Percentiles rank a stretch among this genome's conserved stretches.
Evolutionary conservation across 2,888 invertebrate genomes (phyloP).

Genomic region (Dorcus parallelipipedus): DNA sequence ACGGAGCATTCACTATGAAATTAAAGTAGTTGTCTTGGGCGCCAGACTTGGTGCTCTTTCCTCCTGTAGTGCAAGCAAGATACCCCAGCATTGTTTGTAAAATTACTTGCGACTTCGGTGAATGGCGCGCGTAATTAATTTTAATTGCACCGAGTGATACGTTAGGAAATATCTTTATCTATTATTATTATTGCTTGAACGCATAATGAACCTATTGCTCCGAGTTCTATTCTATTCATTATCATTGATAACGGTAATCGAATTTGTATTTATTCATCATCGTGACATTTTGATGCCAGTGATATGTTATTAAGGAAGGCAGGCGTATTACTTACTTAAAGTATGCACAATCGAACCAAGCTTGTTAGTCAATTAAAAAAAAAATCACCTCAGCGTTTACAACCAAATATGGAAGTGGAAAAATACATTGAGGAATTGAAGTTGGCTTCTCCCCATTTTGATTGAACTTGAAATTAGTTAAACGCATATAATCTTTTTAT

Average conservation of each 20-base stretch:
- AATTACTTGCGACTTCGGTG: not conserved
- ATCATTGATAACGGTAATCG: slow-evolving; percentile 4
- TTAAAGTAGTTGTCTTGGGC: not conserved
- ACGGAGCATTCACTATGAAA: not conserved
- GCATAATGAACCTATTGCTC: not conserved
- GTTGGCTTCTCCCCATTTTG: too few relatives aligned
- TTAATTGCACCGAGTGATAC: slow-evolving; percentile 1
- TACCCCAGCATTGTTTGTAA: not conserved
- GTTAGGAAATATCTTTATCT: not conserved
- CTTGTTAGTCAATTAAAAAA: too few relatives aligned
- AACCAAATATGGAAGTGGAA: too few relatives aligned
- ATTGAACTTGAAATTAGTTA: too few relatives aligned
- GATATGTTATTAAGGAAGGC: too few relatives aligned
- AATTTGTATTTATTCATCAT: not conserved
- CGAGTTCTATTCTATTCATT: not conserved
- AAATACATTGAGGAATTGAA: too few relatives aligned
- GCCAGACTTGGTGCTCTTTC: not conserved
- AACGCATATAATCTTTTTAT: too few relatives aligned
- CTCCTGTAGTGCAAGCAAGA: too few relatives aligned
- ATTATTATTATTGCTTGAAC: not conserved
- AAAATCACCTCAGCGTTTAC: too few relatives aligned
- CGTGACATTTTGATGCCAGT: too few relatives aligned
- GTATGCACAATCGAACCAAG: too few relatives aligned
- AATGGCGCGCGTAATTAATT: slow-evolving; percentile 1
- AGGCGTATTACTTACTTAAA: too few relatives aligned